A percentile compares a stretch with the other conserved stretches of the same genome.
Conservation (phyloP, 1,140 invertebrate genomes). For the Drosophila trapezifrons region DNA sequence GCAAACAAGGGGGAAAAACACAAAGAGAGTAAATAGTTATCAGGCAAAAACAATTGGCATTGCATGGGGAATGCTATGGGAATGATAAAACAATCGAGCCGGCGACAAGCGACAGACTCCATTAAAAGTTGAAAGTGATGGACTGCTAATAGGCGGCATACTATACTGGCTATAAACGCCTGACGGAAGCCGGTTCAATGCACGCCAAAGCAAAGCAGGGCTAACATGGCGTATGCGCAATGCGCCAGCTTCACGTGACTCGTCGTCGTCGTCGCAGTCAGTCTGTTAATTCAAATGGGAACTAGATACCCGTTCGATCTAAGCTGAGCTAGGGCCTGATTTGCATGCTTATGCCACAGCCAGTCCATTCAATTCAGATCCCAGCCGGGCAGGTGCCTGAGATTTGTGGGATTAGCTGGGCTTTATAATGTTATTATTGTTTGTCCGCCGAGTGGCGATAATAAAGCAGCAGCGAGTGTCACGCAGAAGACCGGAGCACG, state of each 20-base stretch:
- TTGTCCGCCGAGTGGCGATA: slow-evolving; percentile 22
- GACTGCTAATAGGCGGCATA: slow-evolving; percentile 25
- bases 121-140: slow-evolving; percentile 41
- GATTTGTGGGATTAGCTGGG: slow-evolving; percentile 24
- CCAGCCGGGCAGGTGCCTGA: slow-evolving; percentile 14
- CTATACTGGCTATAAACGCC: slow-evolving; percentile 32
- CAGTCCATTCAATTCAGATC: slow-evolving; percentile 28
- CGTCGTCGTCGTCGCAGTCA: neutral
- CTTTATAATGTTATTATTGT: slow-evolving; percentile 29
- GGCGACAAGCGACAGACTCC: slow-evolving; percentile 21
- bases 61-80: slow-evolving; percentile 20
- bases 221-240: slow-evolving; percentile 67
- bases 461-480: slow-evolving; percentile 42
- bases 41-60: slow-evolving; percentile 28
- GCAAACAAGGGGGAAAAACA: slow-evolving; percentile 28
- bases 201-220: slow-evolving; percentile 45
- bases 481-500: slow-evolving; percentile 17
- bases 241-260: slow-evolving; percentile 49
- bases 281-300: slow-evolving; percentile 20
- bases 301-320: slow-evolving; percentile 20
- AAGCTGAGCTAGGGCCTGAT: slow-evolving; percentile 14
- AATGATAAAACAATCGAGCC: slow-evolving; percentile 40
- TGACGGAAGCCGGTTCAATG: slow-evolving; percentile 70
- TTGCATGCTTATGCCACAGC: slow-evolving; percentile 26
- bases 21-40: slow-evolving; percentile 19